phyloP scores from a whole-genome alignment of 2,797 vertebrate genomes.

The Netta rufina region DNA sequence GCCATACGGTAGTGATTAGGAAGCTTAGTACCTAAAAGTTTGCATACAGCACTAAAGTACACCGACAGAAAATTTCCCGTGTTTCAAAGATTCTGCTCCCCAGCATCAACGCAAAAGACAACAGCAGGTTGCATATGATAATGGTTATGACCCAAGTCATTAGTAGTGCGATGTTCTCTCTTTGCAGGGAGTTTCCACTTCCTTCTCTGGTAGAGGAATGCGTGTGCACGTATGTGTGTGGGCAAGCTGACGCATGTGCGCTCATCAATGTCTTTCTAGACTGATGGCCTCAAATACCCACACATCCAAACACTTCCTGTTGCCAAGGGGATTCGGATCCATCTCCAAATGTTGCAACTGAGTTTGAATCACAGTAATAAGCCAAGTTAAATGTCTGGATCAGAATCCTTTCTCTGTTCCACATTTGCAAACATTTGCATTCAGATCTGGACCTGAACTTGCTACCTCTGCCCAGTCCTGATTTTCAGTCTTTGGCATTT shows the following conservation, averaged over 20 bases:
- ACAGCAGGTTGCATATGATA: background rate
- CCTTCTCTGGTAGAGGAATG: background rate
- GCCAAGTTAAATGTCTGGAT: background rate
- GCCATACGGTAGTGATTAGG: constrained; percentile 71
- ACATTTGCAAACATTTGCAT: background rate
- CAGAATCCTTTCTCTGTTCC: background rate
- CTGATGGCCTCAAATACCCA: background rate
- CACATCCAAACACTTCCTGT: background rate
- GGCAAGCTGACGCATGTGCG: background rate
- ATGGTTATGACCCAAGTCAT: background rate
- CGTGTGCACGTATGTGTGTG: background rate
- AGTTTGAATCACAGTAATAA: background rate
- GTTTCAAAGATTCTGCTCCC: constrained; percentile 6
- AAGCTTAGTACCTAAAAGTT: constrained; percentile 44
- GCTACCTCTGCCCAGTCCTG: background rate
- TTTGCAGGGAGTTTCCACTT: background rate
- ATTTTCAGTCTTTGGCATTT: background rate
- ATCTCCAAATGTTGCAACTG: background rate
- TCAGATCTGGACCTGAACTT: background rate
- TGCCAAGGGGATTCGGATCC: background rate
- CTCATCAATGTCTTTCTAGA: background rate
- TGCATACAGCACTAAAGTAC: constrained; percentile 4
- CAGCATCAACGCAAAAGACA: background rate
- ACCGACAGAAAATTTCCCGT: background rate
- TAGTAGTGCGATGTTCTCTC: background rate